These are phyloP conservation scores for Calliphora vicina DNA, from an alignment of 1,140 invertebrate genomes.

Conservation along the genomic window DNA sequence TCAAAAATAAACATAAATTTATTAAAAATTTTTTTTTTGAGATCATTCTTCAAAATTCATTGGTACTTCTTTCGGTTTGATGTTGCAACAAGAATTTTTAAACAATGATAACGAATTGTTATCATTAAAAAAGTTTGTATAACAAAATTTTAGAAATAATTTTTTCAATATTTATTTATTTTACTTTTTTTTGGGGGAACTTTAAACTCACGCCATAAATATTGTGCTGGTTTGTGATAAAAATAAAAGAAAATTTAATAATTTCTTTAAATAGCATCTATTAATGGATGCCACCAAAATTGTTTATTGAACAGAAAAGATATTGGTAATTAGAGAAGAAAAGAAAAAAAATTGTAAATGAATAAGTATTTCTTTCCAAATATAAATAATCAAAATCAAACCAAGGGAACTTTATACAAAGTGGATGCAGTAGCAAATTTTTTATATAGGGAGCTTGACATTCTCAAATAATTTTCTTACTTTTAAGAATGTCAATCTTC, in stretches of 20 bases:
- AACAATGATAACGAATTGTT: not conserved
- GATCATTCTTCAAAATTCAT: not conserved
- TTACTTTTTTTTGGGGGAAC: not conserved
- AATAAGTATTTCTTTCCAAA: too few species aligned
- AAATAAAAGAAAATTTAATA: too few species aligned
- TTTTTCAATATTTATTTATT: not conserved
- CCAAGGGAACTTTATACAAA: too few species aligned
- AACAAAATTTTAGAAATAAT: too few species aligned
- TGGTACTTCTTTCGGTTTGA: not conserved
- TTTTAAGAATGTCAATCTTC: too few species aligned
- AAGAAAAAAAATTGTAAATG: not conserved
- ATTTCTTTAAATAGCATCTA: too few species aligned
- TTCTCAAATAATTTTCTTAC: too few species aligned
- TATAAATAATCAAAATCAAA: too few species aligned
- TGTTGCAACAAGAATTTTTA: constrained; percentile 17
- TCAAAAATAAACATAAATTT: not conserved
- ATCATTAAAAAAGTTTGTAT: constrained; percentile 15
- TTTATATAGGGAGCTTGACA: too few species aligned
- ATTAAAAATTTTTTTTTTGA: not conserved
- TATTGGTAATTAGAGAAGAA: constrained; percentile 23
- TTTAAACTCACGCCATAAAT: not conserved
- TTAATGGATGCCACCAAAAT: not conserved
- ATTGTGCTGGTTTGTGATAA: too few species aligned
- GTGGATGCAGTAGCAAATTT: too few species aligned
- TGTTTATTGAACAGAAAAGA: constrained; percentile 25